phyloP scores from a whole-genome alignment of 2,797 vertebrate genomes.

The Crenuchus spilurus region DNA sequence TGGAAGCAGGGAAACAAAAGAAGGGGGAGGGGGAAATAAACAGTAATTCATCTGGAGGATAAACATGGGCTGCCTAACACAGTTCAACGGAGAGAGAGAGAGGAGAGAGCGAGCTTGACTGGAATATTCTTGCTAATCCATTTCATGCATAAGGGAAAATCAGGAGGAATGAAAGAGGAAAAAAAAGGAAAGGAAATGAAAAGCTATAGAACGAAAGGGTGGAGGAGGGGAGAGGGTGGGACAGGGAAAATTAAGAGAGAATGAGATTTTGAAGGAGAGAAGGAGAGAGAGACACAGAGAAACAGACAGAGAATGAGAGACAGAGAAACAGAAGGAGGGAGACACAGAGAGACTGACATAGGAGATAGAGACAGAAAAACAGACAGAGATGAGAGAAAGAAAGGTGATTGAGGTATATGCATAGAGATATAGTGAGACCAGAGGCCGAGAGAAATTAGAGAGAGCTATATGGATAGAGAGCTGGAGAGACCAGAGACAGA shows the following conservation, averaged over 20 bases:
- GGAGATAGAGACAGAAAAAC: too few relatives aligned
- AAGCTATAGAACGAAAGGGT: constrained; percentile 61
- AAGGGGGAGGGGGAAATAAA: constrained; percentile 65
- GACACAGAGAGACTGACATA: too few relatives aligned
- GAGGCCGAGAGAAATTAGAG: too few relatives aligned
- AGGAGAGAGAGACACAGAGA: constrained; percentile 26
- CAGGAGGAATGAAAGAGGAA: constrained; percentile 48
- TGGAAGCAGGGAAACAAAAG: constrained; percentile 76
- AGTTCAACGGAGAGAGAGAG: constrained; percentile 39
- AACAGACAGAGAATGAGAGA: too few relatives aligned
- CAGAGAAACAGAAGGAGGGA: constrained; percentile 31
- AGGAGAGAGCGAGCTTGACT: constrained; percentile 52
- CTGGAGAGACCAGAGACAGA: too few relatives aligned
- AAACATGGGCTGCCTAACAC: constrained; percentile 57
- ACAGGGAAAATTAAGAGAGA: constrained; percentile 42
- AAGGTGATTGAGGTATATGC: too few relatives aligned
- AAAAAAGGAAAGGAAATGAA: constrained; percentile 24
- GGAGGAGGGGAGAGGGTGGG: constrained; percentile 53
- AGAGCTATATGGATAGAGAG: too few relatives aligned
- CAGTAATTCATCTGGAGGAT: constrained; percentile 65
- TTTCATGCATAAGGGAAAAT: constrained; percentile 51
- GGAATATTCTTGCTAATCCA: constrained; percentile 75
- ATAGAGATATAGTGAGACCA: too few relatives aligned
- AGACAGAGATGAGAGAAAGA: too few relatives aligned
- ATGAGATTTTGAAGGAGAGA: constrained; percentile 33